Percentiles rank a stretch among this genome's conserved stretches.
Conservation (phyloP, 2,113 vertebrate genomes). For the Eudyptes chrysolophus region DNA sequence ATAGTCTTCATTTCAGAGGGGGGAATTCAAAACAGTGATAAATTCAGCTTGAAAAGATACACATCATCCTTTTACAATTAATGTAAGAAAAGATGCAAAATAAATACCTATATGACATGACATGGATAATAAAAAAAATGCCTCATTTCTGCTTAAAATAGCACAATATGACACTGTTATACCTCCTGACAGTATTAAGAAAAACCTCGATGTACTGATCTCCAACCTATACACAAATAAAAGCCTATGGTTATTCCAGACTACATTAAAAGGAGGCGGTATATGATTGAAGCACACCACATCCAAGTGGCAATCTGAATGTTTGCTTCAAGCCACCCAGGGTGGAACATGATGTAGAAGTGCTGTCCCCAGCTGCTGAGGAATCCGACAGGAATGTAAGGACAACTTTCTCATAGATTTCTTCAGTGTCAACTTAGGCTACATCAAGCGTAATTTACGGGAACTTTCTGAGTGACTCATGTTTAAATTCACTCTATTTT, state of each 20-base stretch:
- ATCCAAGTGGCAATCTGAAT: not conserved
- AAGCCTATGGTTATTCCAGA: not conserved
- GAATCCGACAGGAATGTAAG: not conserved
- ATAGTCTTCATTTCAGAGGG: not conserved
- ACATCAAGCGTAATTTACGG: not conserved
- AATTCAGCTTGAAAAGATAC: not conserved
- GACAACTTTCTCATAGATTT: not conserved
- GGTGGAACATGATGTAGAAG: not conserved
- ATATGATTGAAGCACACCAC: not conserved
- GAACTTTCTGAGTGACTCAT: not conserved
- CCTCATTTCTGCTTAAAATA: not conserved
- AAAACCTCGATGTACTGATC: not conserved
- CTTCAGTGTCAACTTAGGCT: not conserved
- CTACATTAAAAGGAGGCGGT: not conserved
- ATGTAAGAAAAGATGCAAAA: not conserved
- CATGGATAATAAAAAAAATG: not conserved
- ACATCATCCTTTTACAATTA: not conserved
- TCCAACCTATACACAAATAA: not conserved
- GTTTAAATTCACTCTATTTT: not conserved
- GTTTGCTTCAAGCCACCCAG: not conserved
- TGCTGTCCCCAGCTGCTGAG: not conserved
- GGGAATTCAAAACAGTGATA: not conserved
- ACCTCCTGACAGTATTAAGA: not conserved
- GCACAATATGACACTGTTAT: not conserved
- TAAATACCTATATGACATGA: not conserved